Base-by-base conservation (phyloP, 2,797 vertebrate genomes). In the Staurois parvus region DNA sequence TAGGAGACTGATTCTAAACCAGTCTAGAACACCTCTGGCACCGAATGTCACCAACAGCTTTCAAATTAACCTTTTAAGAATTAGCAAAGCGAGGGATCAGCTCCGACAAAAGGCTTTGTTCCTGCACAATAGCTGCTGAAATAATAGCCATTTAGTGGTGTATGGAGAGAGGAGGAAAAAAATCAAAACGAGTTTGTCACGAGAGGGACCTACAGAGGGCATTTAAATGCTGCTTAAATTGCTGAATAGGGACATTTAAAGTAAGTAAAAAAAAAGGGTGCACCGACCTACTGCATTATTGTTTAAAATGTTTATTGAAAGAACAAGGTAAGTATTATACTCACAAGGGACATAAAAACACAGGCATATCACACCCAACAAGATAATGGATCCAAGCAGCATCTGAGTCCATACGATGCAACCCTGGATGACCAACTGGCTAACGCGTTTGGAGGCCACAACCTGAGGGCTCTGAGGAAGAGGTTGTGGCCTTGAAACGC, bases 41-140 rank as follows among this genome's bases (percentile, higher is more conserved):
- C 77, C 52, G 64, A 79, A 72, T 59, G 21, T 40, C 68, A 81
- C n/a, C 59, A 45, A 72, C 52, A 13, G 30, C 79, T 81, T 24
- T 59, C 19, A 80, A 73, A 73, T 74, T 66, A 82, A 66, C 70
- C 70, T 37, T 66, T 82, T 24, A 82, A 64, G 64, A 72, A 72
- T 66, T 70, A 42, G 30, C 29, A 32, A 48, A 80, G 66, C 42
- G 28, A 30, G 67, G 78, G 78, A 72, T 72, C 68, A 62, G 19
- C 79, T 4, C 17, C 7, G 67, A 72, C 79, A 81, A 81, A 81
- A 28, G 79, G 79, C 52, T 81, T 81, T 81, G 79, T 81, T 72
- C 48, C 0, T 0, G 24, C 68, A 81, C 79, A 81, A 81, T 56
- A 40, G 79, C 42, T 3, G 78, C 67, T 34, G 66, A 56, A 80